These are phyloP conservation scores for Halcyon smyrnensis DNA, from an alignment of 2,797 vertebrate genomes.

Conservation along the genomic window DNA sequence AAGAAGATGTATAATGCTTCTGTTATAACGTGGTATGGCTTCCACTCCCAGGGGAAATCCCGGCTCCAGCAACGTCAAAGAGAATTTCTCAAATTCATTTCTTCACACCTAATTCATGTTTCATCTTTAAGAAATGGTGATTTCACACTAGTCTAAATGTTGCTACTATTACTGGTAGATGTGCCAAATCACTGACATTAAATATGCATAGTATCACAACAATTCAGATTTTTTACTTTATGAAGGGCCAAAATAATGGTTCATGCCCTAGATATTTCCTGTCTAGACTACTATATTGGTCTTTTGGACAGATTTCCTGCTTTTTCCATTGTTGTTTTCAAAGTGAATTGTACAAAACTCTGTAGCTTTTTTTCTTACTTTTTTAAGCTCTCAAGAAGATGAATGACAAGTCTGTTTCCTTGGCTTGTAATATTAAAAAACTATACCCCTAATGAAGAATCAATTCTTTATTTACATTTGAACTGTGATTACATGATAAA, in stretches of 20 bases:
- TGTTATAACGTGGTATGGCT: slow-evolving; percentile 8
- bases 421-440: neutral
- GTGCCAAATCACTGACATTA: slow-evolving; percentile 29
- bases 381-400: neutral
- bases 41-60: slow-evolving; percentile 23
- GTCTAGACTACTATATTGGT: slow-evolving; percentile 75
- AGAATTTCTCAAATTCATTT: slow-evolving; percentile 38
- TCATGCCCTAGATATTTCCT: slow-evolving; percentile 74
- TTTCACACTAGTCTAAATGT: slow-evolving; percentile 11
- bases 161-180: slow-evolving; percentile 27
- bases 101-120: slow-evolving; percentile 51
- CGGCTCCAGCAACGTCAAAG: neutral
- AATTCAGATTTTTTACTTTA: slow-evolving; percentile 65
- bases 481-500: neutral
- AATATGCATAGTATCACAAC: slow-evolving; percentile 30
- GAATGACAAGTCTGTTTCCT: neutral
- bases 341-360: slow-evolving; percentile 27
- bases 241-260: slow-evolving; percentile 56
- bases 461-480: neutral
- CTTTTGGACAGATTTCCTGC: slow-evolving; percentile 47
- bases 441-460: neutral
- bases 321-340: slow-evolving; percentile 49
- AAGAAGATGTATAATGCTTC: slow-evolving; percentile 45
- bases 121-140: slow-evolving; percentile 28
- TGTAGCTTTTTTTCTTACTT: neutral